phyloP scores from a whole-genome alignment of 2,113 vertebrate genomes.

The Naja naja region DNA sequence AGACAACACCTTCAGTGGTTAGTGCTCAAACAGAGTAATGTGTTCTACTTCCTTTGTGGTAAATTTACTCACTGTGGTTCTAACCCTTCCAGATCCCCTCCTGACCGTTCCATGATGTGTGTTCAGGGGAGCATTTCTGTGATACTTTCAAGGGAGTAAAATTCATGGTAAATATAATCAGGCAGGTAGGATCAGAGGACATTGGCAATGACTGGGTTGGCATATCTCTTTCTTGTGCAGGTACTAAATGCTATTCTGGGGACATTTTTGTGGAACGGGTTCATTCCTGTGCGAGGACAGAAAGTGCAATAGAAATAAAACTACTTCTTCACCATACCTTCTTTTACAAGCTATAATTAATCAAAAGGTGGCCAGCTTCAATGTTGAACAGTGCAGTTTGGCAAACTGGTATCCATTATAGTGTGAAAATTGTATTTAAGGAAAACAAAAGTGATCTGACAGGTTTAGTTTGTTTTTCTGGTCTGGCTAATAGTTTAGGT shows the following conservation, averaged over 20 bases:
- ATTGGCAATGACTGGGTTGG: slow-evolving; percentile 49
- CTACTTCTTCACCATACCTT: not conserved
- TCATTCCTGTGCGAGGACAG: not conserved
- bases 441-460: not conserved
- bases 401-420: not conserved
- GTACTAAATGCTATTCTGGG: not conserved
- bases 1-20: slow-evolving; percentile 65
- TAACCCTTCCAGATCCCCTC: slow-evolving; percentile 73
- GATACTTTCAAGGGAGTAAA: not conserved
- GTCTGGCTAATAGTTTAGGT: not conserved
- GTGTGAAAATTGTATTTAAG: not conserved
- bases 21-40: slow-evolving; percentile 75
- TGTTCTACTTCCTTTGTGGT: slow-evolving; percentile 71
- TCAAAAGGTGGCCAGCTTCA: not conserved
- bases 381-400: not conserved
- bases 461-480: not conserved
- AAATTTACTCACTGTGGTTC: slow-evolving; percentile 64
- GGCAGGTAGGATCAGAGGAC: not conserved
- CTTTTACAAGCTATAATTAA: not conserved
- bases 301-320: not conserved
- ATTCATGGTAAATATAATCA: not conserved
- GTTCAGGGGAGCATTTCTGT: slow-evolving; percentile 62
- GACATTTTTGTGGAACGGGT: not conserved
- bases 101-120: slow-evolving; percentile 62
- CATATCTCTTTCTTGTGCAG: slow-evolving; percentile 12